Evolutionary conservation across 1,140 invertebrate genomes (phyloP).

Genomic region (Leptinotarsa undecemlineata): DNA sequence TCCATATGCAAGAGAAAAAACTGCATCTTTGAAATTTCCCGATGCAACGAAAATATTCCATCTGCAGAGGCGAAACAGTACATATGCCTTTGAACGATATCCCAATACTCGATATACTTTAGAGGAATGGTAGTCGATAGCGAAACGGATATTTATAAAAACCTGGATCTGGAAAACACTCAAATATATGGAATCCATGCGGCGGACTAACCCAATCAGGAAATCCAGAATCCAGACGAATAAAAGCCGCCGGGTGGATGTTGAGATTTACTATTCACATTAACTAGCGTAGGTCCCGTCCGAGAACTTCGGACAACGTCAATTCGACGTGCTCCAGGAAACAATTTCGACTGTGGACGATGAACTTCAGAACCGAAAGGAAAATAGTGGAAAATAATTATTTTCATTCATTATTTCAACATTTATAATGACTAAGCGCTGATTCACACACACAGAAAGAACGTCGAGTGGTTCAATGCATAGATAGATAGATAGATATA

Average conservation of each 20-base stretch:
- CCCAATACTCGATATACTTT: not conserved
- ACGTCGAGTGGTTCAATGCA: too few relatives aligned
- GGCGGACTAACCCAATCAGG: conserved; percentile 33
- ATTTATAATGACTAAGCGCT: too few relatives aligned
- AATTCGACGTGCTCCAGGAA: not conserved
- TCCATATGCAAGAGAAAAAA: not conserved
- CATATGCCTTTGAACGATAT: not conserved
- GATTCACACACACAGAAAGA: too few relatives aligned
- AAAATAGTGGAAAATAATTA: too few relatives aligned
- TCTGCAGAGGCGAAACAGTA: not conserved
- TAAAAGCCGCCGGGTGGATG: conserved; percentile 22
- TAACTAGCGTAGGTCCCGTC: conserved; percentile 22
- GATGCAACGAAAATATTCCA: not conserved
- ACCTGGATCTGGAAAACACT: conserved; percentile 29
- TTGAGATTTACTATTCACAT: conserved; percentile 33
- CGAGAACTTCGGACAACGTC: not conserved
- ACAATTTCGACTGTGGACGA: not conserved
- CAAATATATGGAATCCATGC: conserved; percentile 34
- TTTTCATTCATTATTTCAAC: too few relatives aligned
- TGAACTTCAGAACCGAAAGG: too few relatives aligned
- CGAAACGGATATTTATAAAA: conserved; percentile 26
- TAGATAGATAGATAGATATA: too few relatives aligned
- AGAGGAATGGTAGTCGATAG: not conserved
- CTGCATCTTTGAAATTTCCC: not conserved
- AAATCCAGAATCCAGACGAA: conserved; percentile 24